Evolutionary conservation across 2,113 vertebrate genomes (phyloP).

Genomic region (Thymallus thymallus): DNA sequence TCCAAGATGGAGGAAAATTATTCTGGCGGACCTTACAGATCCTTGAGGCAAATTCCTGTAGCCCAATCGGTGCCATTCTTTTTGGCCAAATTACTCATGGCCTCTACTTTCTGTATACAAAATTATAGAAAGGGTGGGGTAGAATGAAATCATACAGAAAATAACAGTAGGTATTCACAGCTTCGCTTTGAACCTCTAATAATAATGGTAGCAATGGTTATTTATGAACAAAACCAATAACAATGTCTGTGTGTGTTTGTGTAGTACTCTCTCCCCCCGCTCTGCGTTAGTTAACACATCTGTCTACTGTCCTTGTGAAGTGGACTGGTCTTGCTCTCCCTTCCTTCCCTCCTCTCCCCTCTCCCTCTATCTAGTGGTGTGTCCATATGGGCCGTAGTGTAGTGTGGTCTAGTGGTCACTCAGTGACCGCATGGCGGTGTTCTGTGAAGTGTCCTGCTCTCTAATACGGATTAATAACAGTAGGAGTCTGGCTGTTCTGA

Average conservation of each 20-base stretch:
- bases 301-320: neutral
- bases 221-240: neutral
- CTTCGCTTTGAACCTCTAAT: neutral
- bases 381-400: constrained; percentile 5
- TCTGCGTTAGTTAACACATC: neutral
- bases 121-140: no score
- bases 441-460: constrained; percentile 43
- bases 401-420: constrained; percentile 2
- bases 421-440: constrained; percentile 35
- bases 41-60: no score
- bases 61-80: no score
- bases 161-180: no score
- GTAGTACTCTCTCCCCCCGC: neutral
- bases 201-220: neutral
- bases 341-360: constrained; percentile 14
- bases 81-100: no score
- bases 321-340: neutral
- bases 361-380: neutral
- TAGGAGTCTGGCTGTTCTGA: constrained; percentile 59
- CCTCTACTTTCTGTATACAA: no score
- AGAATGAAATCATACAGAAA: no score
- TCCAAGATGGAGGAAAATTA: no score
- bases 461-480: constrained; percentile 57
- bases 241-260: neutral
- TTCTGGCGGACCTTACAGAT: no score